Evolutionary conservation across 2,797 vertebrate species (phyloP).

Genomic region (Ctenopoma kingsleyae): DNA sequence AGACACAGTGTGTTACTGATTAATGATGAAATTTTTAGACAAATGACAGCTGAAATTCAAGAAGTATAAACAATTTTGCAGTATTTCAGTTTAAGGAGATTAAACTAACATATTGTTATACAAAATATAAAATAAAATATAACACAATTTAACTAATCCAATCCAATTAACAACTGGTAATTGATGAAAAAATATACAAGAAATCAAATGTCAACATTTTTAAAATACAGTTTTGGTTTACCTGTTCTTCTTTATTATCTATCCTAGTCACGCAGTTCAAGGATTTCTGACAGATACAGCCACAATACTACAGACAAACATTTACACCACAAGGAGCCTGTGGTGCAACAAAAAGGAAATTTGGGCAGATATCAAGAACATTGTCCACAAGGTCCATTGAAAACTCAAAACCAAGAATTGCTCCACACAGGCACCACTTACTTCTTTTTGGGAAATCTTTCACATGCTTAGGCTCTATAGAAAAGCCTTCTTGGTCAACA

Average conservation of each 20-base stretch:
- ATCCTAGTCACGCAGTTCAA: slow-evolving; percentile 10
- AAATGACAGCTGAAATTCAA: slow-evolving; percentile 20
- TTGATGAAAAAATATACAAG: not conserved
- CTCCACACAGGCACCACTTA: slow-evolving; percentile 75
- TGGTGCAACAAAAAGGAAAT: slow-evolving; percentile 47
- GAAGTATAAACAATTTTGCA: slow-evolving; percentile 2
- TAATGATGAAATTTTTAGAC: slow-evolving; percentile 54
- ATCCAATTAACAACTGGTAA: not conserved
- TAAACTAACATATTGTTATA: not conserved
- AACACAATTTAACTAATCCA: not conserved
- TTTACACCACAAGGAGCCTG: slow-evolving; percentile 35
- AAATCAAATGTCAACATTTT: not conserved
- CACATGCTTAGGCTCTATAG: slow-evolving; percentile 70
- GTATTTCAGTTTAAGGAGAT: slow-evolving; percentile 4
- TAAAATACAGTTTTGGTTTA: not conserved
- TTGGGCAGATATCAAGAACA: slow-evolving; percentile 76
- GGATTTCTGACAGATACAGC: slow-evolving; percentile 39
- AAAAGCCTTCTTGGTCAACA: slow-evolving; percentile 76
- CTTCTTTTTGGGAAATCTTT: slow-evolving; percentile 74
- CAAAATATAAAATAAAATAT: not conserved
- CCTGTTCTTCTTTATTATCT: not conserved
- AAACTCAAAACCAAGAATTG: slow-evolving; percentile 50
- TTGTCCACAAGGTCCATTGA: slow-evolving; percentile 73
- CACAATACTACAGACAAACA: slow-evolving; percentile 38
- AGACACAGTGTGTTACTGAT: slow-evolving; percentile 53